Conservation (phyloP, 2,113 vertebrate species). For the Malurus alboscapulatus region DNA sequence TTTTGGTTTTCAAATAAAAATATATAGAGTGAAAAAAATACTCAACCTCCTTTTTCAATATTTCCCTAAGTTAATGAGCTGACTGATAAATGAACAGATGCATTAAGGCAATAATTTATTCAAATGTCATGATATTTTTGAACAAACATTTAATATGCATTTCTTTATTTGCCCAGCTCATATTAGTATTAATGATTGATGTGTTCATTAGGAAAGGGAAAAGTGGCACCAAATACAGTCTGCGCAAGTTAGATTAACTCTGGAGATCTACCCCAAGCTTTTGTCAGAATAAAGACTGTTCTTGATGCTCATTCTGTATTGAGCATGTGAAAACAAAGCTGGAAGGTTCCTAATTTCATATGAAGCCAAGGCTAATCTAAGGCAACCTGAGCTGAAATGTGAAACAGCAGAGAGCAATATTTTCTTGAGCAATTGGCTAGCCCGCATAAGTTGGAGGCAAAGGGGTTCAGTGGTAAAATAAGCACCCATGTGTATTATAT, state of each 20-base stretch:
- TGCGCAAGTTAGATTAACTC: slow-evolving; percentile 40
- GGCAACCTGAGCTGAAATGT: neutral
- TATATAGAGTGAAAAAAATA: slow-evolving; percentile 41
- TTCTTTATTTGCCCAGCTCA: slow-evolving; percentile 45
- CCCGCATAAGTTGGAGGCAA: neutral
- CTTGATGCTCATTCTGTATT: neutral
- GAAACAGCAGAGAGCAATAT: neutral
- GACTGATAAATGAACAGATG: slow-evolving; percentile 62
- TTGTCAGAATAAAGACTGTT: neutral
- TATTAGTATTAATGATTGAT: slow-evolving; percentile 61
- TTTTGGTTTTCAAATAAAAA: slow-evolving; percentile 40
- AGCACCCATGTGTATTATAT: neutral
- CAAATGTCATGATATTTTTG: slow-evolving; percentile 61
- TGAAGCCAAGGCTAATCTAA: neutral
- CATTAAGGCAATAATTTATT: slow-evolving; percentile 59
- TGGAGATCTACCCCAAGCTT: slow-evolving; percentile 10
- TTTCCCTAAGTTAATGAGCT: slow-evolving; percentile 51
- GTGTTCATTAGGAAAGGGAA: slow-evolving; percentile 37
- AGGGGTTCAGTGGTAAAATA: neutral
- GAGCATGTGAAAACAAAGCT: neutral
- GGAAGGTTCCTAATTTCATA: slow-evolving; percentile 8
- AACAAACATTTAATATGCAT: slow-evolving; percentile 55
- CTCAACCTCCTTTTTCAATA: slow-evolving; percentile 40
- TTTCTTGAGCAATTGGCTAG: neutral
- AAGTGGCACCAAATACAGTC: slow-evolving; percentile 49